phyloP scores from a whole-genome alignment of 1,140 invertebrate genomes.

The Drosophila sechellia region DNA sequence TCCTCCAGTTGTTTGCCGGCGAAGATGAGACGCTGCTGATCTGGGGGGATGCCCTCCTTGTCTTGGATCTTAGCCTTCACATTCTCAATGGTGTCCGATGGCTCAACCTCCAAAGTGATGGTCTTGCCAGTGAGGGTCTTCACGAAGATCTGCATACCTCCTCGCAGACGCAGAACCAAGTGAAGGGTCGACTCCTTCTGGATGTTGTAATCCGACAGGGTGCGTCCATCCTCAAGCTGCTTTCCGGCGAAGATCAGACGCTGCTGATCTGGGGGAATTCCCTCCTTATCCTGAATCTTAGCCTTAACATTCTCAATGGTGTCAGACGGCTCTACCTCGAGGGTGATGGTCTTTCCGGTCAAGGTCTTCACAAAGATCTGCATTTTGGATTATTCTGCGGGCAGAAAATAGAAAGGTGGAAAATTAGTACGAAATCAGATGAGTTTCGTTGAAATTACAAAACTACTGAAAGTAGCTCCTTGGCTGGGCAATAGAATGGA shows the following conservation, averaged over 20 bases:
- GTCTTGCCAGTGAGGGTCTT: conserved; percentile 96
- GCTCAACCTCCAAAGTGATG: conserved; percentile 92
- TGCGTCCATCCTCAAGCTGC: too few species aligned
- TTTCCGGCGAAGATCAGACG: too few species aligned
- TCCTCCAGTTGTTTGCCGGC: conserved; percentile 89
- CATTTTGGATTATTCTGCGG: conserved; percentile 60
- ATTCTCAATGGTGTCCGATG: conserved; percentile 90
- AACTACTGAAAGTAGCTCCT: conserved; percentile 7
- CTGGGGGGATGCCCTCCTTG: conserved; percentile 87
- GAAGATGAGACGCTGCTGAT: conserved; percentile 86
- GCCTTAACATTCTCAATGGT: too few species aligned
- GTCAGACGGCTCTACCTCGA: too few species aligned
- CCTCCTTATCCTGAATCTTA: too few species aligned
- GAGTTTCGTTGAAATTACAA: conserved; percentile 18
- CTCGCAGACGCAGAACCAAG: conserved; percentile 89
- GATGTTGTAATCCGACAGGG: conserved; percentile 86
- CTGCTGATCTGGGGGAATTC: too few species aligned
- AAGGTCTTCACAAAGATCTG: conserved; percentile 91
- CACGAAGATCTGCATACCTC: conserved; percentile 97
- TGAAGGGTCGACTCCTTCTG: conserved; percentile 93
- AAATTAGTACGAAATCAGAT: conserved; percentile 27
- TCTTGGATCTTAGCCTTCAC: conserved; percentile 91
- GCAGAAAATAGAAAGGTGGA: conserved; percentile 22
- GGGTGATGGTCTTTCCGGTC: conserved; percentile 68
- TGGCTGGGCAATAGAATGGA: not conserved